Percentiles rank a stretch among this genome's conserved stretches.
Conservation (phyloP, 2,113 vertebrate genomes). For the Poeciliopsis occidentalis region DNA sequence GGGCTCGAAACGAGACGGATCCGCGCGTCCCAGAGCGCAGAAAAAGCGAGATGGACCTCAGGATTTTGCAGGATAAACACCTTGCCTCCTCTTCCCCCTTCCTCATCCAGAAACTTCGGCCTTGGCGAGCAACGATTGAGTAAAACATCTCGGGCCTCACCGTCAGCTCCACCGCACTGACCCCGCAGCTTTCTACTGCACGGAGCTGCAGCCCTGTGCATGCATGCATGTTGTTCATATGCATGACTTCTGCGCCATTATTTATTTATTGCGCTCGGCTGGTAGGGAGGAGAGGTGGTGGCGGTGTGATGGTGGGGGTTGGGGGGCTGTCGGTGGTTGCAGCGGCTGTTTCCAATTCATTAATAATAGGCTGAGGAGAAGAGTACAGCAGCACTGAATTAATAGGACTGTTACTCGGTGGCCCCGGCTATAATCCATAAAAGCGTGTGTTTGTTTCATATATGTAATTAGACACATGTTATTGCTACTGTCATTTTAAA, state of each 20-base stretch:
- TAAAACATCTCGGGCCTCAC: constrained; percentile 20
- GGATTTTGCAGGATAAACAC: neutral
- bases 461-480: neutral
- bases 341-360: constrained; percentile 72
- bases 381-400: constrained; percentile 66
- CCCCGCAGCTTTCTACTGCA: constrained; percentile 52
- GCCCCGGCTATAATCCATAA: neutral
- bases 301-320: neutral
- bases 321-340: constrained; percentile 35
- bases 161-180: constrained; percentile 60
- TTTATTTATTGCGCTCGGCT: constrained; percentile 78
- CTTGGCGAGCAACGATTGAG: constrained; percentile 21
- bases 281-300: constrained; percentile 38
- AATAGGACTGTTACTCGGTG: constrained; percentile 47
- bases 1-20: neutral
- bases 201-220: constrained; percentile 61
- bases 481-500: neutral
- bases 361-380: constrained; percentile 69
- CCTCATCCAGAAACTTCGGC: neutral
- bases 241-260: constrained; percentile 77
- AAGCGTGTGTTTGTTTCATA: neutral
- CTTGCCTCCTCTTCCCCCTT: no score
- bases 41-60: neutral
- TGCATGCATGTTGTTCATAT: constrained; percentile 76
- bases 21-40: neutral